These are phyloP conservation scores for Virgularia gustaviana DNA, from an alignment of 92 coral and sea anemone genomes.

Conservation along the genomic window DNA sequence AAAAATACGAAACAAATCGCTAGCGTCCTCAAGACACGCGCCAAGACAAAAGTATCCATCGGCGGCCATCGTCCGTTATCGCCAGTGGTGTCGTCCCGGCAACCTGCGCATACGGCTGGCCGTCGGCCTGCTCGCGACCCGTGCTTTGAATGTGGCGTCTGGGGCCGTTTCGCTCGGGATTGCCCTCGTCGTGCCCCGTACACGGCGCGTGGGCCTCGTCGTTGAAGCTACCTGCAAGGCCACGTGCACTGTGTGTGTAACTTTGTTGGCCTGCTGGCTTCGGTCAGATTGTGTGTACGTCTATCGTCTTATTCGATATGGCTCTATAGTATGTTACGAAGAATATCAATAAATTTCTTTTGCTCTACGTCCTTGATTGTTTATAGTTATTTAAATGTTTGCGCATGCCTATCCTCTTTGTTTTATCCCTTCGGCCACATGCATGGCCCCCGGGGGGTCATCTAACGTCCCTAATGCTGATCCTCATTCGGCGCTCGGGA, in stretches of 20 bases:
- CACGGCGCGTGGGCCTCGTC: background rate
- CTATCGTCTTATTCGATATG: no score
- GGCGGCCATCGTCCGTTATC: background rate
- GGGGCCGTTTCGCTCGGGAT: no score
- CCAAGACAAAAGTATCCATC: slow-evolving; percentile 9
- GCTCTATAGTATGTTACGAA: no score
- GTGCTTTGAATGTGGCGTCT: slow-evolving; percentile 1
- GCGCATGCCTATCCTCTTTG: no score
- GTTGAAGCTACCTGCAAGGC: background rate
- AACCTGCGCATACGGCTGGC: background rate
- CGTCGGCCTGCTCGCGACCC: slow-evolving; percentile 2
- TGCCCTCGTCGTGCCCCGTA: background rate
- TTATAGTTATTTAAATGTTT: no score
- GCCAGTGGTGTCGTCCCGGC: background rate
- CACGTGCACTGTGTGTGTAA: background rate
- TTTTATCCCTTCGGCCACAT: no score
- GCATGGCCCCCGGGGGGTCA: background rate
- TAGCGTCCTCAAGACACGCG: slow-evolving; percentile 2
- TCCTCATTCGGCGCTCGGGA: slow-evolving; percentile 4
- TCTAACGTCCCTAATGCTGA: background rate
- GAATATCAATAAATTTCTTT: no score
- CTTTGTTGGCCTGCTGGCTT: background rate
- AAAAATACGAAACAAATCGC: background rate
- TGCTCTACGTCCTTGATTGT: no score
- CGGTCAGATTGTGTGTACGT: background rate